These are phyloP conservation scores for Callionymus lyra DNA, from an alignment of 2,113 vertebrate genomes.

Conservation along the genomic window DNA sequence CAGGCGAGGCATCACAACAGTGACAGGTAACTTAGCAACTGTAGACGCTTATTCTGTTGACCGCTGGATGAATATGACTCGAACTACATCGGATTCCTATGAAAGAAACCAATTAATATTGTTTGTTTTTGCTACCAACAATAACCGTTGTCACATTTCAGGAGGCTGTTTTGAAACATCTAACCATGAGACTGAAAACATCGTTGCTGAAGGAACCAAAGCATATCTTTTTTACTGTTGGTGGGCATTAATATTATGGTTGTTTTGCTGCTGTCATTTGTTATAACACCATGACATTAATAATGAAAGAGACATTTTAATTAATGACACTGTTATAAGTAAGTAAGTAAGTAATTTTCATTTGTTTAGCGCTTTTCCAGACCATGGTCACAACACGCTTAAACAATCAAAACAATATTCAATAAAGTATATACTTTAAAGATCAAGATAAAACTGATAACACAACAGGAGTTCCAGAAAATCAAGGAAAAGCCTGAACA, in stretches of 20 bases:
- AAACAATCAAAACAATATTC: no score
- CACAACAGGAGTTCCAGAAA: no score
- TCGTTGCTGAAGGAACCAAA: slow-evolving; percentile 91
- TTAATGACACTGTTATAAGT: no score
- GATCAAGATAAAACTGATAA: no score
- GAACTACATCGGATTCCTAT: neutral
- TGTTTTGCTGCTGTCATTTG: neutral
- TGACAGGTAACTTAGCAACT: slow-evolving; percentile 56
- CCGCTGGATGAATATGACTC: slow-evolving; percentile 3
- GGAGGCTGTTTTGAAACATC: slow-evolving; percentile 11
- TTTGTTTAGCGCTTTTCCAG: no score
- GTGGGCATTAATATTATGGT: neutral
- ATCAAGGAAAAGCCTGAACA: no score
- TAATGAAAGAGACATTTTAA: no score
- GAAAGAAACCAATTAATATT: neutral
- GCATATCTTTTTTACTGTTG: slow-evolving; percentile 83
- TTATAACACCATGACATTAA: no score
- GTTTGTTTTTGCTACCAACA: neutral
- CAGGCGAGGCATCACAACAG: slow-evolving; percentile 38
- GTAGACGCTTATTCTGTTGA: slow-evolving; percentile 26
- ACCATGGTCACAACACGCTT: no score
- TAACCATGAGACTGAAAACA: slow-evolving; percentile 85
- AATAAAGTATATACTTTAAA: no score
- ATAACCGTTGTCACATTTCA: slow-evolving; percentile 11
- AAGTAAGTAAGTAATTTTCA: no score